Percentiles rank a stretch among this genome's conserved stretches.
Conservation (phyloP, 1,140 invertebrate species). For the Drosophila teissieri region DNA sequence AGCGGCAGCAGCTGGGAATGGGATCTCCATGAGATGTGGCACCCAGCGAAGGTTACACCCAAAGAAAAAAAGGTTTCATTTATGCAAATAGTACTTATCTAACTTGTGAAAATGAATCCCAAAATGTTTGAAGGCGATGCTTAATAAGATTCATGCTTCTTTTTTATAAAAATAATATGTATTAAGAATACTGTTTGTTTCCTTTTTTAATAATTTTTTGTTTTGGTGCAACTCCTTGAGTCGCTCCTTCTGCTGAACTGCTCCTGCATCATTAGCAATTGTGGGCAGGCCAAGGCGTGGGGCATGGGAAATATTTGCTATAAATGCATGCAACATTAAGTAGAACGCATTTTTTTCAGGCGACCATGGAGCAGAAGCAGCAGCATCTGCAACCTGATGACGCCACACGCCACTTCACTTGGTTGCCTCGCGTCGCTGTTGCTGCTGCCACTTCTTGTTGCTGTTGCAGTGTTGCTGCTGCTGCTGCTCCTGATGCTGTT, state of each 20-base stretch:
- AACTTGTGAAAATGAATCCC: no score
- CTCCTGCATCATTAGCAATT: slow-evolving; percentile 79
- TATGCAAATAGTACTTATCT: background rate
- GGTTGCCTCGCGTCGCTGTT: slow-evolving; percentile 60
- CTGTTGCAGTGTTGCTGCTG: slow-evolving; percentile 19
- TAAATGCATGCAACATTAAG: slow-evolving; percentile 83
- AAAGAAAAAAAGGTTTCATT: background rate
- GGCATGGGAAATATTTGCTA: slow-evolving; percentile 82
- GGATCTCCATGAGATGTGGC: slow-evolving; percentile 20
- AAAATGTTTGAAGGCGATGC: no score
- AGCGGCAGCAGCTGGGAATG: slow-evolving; percentile 16
- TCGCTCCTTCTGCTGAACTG: slow-evolving; percentile 18
- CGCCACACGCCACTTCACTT: slow-evolving; percentile 80
- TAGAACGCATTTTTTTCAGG: slow-evolving; percentile 77
- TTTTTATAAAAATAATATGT: background rate
- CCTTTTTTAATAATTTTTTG: background rate
- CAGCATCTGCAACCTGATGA: slow-evolving; percentile 70
- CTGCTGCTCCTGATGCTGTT: slow-evolving; percentile 6
- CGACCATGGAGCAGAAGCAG: slow-evolving; percentile 26
- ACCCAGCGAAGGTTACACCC: slow-evolving; percentile 9
- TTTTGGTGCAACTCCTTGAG: slow-evolving; percentile 25
- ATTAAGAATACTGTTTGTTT: no score
- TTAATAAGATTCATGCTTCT: background rate
- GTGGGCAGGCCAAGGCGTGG: slow-evolving; percentile 66
- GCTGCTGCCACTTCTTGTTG: slow-evolving; percentile 44